A percentile compares a stretch with the other conserved stretches of the same genome.
phyloP scores from a whole-genome alignment of 2,797 vertebrate genomes.

The Eulemur rubriventer region DNA sequence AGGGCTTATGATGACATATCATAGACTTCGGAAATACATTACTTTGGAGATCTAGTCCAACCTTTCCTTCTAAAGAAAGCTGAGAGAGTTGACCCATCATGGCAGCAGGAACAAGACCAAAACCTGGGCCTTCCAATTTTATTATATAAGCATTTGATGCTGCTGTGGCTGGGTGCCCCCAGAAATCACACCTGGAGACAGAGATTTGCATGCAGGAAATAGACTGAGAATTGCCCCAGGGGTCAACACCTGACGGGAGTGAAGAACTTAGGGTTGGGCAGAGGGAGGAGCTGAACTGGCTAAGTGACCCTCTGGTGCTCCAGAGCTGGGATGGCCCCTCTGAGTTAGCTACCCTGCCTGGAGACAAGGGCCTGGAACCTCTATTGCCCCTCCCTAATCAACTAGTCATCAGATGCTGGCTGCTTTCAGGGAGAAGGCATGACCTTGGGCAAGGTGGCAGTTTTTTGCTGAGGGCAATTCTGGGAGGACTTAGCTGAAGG shows the following conservation, averaged over 20 bases:
- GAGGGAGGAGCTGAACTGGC: background rate
- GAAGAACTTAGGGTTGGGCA: background rate
- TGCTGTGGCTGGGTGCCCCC: background rate
- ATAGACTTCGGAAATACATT: background rate
- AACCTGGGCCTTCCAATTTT: background rate
- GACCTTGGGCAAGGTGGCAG: background rate
- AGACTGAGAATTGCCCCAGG: background rate
- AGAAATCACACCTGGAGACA: background rate
- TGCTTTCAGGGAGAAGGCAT: background rate
- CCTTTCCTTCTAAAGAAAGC: background rate
- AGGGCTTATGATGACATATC: background rate
- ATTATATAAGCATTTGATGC: background rate
- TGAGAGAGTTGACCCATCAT: background rate
- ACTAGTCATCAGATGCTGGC: background rate
- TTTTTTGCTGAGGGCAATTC: background rate
- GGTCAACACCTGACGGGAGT: background rate
- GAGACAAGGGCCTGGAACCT: background rate
- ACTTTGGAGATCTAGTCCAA: background rate
- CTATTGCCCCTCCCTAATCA: background rate
- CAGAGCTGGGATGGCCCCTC: too few relatives aligned
- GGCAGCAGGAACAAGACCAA: background rate
- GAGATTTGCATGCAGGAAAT: background rate
- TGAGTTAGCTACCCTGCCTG: background rate
- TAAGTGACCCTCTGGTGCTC: background rate
- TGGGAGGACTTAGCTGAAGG: background rate